Evolutionary conservation across 2,888 invertebrate species (phyloP).

Genomic region (Leucoptera coffeella): DNA sequence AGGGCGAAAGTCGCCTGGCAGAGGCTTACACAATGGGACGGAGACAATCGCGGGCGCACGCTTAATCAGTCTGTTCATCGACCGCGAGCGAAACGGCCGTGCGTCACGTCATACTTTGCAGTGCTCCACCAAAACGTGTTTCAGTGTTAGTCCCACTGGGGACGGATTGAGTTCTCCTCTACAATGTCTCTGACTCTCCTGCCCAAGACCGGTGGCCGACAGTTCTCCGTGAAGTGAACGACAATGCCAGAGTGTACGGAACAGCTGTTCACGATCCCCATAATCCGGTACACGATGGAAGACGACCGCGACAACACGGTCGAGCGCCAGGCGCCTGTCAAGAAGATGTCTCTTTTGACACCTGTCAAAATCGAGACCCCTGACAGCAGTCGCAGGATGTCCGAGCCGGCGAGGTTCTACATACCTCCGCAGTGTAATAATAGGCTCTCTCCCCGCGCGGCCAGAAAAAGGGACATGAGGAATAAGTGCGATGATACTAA

Average conservation of each 20-base stretch:
- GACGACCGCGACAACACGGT: slow-evolving; percentile 20
- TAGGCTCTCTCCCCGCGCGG: slow-evolving; percentile 35
- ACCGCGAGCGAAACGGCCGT: slow-evolving; percentile 15
- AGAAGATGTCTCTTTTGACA: slow-evolving; percentile 37
- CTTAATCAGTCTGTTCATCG: slow-evolving; percentile 14
- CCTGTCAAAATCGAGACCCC: slow-evolving; percentile 43
- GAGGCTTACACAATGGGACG: slow-evolving; percentile 5
- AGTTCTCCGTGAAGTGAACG: slow-evolving; percentile 20
- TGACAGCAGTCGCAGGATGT: slow-evolving; percentile 27
- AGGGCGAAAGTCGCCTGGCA: slow-evolving; percentile 9
- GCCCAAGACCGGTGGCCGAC: slow-evolving; percentile 11
- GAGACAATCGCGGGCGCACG: no score
- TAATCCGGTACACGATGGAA: slow-evolving; percentile 46
- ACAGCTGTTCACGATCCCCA: slow-evolving; percentile 35
- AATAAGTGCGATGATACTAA: slow-evolving; percentile 22
- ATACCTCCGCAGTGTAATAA: slow-evolving; percentile 44
- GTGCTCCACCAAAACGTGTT: no score
- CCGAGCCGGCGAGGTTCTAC: slow-evolving; percentile 34
- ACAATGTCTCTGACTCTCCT: slow-evolving; percentile 21
- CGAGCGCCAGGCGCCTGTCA: slow-evolving; percentile 25
- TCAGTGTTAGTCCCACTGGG: no score
- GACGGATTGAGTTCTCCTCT: no score
- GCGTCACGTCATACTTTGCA: no score
- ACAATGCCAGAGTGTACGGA: slow-evolving; percentile 47
- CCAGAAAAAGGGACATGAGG: slow-evolving; percentile 29